These are phyloP conservation scores for Crotalus horridus DNA, from an alignment of 2,113 vertebrate species.

Conservation along the genomic window DNA sequence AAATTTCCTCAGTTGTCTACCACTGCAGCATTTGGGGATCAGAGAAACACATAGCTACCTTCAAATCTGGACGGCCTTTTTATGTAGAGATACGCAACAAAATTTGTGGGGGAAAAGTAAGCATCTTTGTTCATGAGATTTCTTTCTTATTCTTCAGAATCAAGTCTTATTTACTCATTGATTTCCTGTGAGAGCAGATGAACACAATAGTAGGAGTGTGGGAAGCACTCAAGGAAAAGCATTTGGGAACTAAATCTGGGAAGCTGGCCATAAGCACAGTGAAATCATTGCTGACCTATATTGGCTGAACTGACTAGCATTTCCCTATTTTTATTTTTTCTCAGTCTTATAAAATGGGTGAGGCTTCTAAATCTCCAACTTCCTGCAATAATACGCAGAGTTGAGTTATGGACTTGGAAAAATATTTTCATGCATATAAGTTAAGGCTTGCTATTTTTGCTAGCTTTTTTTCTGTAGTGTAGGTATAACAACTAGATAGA, in stretches of 20 bases:
- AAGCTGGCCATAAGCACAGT: neutral
- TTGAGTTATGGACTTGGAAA: neutral
- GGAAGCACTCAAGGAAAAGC: neutral
- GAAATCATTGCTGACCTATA: neutral
- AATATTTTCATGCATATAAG: neutral
- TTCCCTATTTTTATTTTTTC: neutral
- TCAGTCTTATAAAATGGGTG: neutral
- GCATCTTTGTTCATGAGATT: neutral
- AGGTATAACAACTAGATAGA: neutral
- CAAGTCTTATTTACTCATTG: neutral
- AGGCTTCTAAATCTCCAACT: neutral
- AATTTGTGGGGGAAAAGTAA: rapidly evolving
- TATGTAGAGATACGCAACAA: neutral
- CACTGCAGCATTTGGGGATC: neutral
- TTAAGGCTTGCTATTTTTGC: neutral
- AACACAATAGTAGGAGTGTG: neutral
- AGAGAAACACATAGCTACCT: neutral
- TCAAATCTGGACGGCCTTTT: neutral
- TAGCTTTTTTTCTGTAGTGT: neutral
- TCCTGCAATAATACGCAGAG: neutral
- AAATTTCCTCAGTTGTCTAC: neutral
- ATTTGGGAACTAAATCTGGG: neutral
- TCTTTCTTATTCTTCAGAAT: neutral
- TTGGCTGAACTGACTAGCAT: neutral
- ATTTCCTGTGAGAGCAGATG: neutral